These are phyloP conservation scores for Chrysolina americana DNA, from an alignment of 2,888 invertebrate genomes.

Conservation along the genomic window DNA sequence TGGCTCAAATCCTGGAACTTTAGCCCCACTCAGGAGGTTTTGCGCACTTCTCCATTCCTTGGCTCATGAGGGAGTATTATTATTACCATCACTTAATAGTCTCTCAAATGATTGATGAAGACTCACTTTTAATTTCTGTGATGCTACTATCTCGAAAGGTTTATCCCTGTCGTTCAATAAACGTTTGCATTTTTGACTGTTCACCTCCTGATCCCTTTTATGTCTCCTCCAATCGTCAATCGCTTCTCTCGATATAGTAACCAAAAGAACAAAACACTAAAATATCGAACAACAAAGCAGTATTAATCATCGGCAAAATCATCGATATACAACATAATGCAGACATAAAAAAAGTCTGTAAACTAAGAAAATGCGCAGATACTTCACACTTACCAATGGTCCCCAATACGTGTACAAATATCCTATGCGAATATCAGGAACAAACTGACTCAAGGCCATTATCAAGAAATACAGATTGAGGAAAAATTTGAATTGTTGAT, in stretches of 20 bases:
- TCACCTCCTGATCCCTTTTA: constrained; percentile 96
- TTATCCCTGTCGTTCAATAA: constrained; percentile 74
- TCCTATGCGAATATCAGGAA: constrained; percentile 96
- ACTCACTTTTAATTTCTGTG: constrained; percentile 84
- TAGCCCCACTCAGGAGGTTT: too few relatives aligned
- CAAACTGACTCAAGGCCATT: constrained; percentile 98
- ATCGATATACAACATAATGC: background rate
- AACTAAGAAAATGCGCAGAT: background rate
- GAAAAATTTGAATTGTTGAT: constrained; percentile 99
- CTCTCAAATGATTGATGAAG: background rate
- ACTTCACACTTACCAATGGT: constrained; percentile 78
- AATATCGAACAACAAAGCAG: too few relatives aligned
- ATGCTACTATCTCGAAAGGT: constrained; percentile 82
- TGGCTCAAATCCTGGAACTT: too few relatives aligned
- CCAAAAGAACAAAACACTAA: constrained; percentile 91
- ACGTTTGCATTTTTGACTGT: constrained; percentile 92
- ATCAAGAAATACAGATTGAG: constrained; percentile 97
- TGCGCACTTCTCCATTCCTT: too few relatives aligned
- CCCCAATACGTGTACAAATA: constrained; percentile 99
- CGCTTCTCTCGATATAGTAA: constrained; percentile 96
- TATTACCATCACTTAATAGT: too few relatives aligned
- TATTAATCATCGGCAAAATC: too few relatives aligned
- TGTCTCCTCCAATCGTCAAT: constrained; percentile 95
- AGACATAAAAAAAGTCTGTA: background rate
- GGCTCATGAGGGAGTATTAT: too few relatives aligned